A percentile compares a stretch with the other conserved stretches of the same genome.
Conservation (phyloP, 2,888 invertebrate species). For the Scelioninae gen. 1 region DNA sequence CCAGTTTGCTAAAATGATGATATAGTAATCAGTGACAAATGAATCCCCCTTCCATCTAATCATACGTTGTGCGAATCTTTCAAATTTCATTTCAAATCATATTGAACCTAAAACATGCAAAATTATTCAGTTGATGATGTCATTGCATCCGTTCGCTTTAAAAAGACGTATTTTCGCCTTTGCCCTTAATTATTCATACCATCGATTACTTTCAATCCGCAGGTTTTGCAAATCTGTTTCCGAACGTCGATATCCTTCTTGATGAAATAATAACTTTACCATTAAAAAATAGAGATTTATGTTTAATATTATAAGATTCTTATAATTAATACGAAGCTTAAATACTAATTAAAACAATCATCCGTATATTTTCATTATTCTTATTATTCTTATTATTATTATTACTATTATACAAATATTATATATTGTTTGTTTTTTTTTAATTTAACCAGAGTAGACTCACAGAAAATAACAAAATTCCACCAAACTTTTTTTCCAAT, state of each 20-base stretch:
- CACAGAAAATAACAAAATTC: too few relatives aligned
- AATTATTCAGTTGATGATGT: slow-evolving; percentile 46
- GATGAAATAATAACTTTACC: background rate
- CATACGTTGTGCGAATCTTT: background rate
- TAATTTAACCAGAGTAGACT: too few relatives aligned
- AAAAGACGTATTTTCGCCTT: slow-evolving; percentile 38
- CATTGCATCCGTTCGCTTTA: slow-evolving; percentile 29
- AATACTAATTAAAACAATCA: background rate
- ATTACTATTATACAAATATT: too few relatives aligned
- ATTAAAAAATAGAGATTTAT: slow-evolving; percentile 7
- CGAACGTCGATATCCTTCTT: slow-evolving; percentile 5
- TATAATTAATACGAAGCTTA: background rate
- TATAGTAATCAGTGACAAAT: too few relatives aligned
- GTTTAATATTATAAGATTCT: background rate
- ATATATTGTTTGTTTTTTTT: too few relatives aligned
- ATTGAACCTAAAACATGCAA: slow-evolving; percentile 25
- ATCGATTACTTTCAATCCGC: slow-evolving; percentile 38
- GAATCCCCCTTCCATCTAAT: slow-evolving; percentile 24
- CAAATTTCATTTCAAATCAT: slow-evolving; percentile 36
- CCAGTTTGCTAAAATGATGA: too few relatives aligned
- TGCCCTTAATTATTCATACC: slow-evolving; percentile 44
- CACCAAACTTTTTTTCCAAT: too few relatives aligned
- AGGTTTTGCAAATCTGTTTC: slow-evolving; percentile 28
- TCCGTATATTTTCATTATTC: too few relatives aligned
- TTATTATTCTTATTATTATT: too few relatives aligned